Evolutionary conservation across 2,797 vertebrate genomes (phyloP).

Genomic region (Botia almorhae): DNA sequence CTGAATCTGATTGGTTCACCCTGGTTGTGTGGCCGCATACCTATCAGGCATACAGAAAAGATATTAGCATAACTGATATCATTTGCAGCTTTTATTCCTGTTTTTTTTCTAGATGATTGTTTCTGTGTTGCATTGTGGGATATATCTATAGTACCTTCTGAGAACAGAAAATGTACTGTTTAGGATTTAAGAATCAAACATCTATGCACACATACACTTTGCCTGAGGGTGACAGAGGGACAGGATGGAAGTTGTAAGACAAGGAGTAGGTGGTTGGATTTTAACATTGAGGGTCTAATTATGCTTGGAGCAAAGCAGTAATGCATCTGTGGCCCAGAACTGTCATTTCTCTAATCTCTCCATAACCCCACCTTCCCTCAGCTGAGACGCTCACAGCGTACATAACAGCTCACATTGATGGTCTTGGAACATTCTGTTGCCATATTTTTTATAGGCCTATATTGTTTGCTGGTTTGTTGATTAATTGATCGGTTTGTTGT

Average conservation of each 20-base stretch:
- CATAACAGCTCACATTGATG: constrained; percentile 19
- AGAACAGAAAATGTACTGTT: constrained; percentile 11
- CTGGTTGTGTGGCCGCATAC: constrained; percentile 70
- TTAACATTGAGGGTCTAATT: constrained; percentile 56
- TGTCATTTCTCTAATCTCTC: constrained; percentile 59
- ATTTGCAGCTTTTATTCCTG: constrained; percentile 68
- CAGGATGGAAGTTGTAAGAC: constrained; percentile 14
- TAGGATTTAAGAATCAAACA: constrained; percentile 23
- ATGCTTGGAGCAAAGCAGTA: constrained; percentile 55
- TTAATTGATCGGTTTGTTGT: constrained; percentile 38
- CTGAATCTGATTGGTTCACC: constrained; percentile 62
- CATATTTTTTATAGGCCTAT: constrained; percentile 7
- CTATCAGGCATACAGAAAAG: constrained; percentile 66
- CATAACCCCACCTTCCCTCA: constrained; percentile 39
- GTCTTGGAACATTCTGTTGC: not conserved
- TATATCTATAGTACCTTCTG: constrained; percentile 30
- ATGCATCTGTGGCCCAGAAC: constrained; percentile 63
- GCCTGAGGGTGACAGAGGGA: constrained; percentile 25
- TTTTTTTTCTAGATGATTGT: constrained; percentile 16
- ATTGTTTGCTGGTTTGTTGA: constrained; percentile 21
- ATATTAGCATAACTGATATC: constrained; percentile 71
- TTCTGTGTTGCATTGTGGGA: constrained; percentile 31
- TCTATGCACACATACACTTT: not conserved
- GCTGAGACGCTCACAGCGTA: constrained; percentile 40
- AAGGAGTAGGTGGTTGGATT: constrained; percentile 52